Evolutionary conservation across 2,113 vertebrate species (phyloP), one percentile per base, ranked within the genome.

Genomic region (Pachycephala philippinensis): DNA sequence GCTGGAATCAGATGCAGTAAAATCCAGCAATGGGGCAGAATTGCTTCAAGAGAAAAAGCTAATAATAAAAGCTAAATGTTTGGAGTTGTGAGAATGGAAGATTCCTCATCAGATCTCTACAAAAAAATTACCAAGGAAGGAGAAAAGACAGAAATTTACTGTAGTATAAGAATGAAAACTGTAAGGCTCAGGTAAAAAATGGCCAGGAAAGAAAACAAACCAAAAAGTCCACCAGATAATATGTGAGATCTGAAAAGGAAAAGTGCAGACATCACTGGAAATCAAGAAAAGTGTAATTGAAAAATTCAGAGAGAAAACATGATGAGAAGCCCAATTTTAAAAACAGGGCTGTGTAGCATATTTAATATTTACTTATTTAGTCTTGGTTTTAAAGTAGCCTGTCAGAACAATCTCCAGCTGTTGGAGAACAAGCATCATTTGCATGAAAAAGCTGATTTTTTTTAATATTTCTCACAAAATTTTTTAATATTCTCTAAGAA

Each of bases 41-140:
- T 37, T 1, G 0, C 37, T 69, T 40, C 11, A 40, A 65, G n/a
- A 87, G 31, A 54, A 44, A 92, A 96, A 86, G 47, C 37, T 66
- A 74, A 56, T 47, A 47, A 56, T 11, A 22, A 63, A 63, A 77
- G 17, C 8, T 40, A 52, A 61, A 33, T 40, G 19, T 65, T 78
- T 86, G 7, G 40, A 84, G 40, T 69, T 85, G 31, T 31, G 54
- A 45, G 54, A 88, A 76, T 80, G 40, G 37, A 87, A 91, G 71
- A 84, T 77, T 94, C 83, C 71, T 92, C 50, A 77, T 89, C 57
- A 93, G 81, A 83, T 89, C 44, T 86, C 74, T 69, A 69, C 30
- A 65, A 91, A 95, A 88, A 33, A 57, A 78, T 89, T 86, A 76
- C 20, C 26, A 89, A 61, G n/a, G 24, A 76, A 90, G 22, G 31